Percentiles rank a stretch among this genome's conserved stretches.
Conservation (phyloP, 2,113 vertebrate genomes). For the Herpailurus yagouaroundi region DNA sequence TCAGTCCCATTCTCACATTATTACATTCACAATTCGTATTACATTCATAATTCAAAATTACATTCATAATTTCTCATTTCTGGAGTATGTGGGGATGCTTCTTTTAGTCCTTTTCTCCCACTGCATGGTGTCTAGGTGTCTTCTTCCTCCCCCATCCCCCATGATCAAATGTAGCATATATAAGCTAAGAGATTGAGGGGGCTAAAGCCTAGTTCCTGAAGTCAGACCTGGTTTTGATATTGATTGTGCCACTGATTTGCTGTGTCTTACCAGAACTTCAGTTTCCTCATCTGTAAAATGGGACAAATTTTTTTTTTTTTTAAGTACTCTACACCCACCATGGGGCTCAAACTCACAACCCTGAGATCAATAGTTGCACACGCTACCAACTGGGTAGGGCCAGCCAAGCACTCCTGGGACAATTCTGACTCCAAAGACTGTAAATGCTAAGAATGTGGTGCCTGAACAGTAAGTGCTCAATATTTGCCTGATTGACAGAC, state of each 20-base stretch:
- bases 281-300: neutral
- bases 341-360: neutral
- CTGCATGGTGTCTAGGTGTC: neutral
- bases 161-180: neutral
- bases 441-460: neutral
- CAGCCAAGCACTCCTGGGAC: neutral
- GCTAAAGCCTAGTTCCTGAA: neutral
- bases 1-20: neutral
- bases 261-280: neutral
- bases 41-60: no score
- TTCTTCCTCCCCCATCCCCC: neutral
- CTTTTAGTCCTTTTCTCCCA: neutral
- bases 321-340: neutral
- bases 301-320: neutral
- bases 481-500: neutral
- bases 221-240: slow-evolving; percentile 18
- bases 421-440: slow-evolving; percentile 8
- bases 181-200: neutral
- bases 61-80: neutral
- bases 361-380: neutral
- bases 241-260: neutral
- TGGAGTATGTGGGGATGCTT: neutral
- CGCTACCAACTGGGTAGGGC: neutral
- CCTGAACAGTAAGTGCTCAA: neutral
- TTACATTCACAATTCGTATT: no score